These are phyloP conservation scores for Nasonia giraulti DNA, from an alignment of 1,140 invertebrate species.

Conservation along the genomic window DNA sequence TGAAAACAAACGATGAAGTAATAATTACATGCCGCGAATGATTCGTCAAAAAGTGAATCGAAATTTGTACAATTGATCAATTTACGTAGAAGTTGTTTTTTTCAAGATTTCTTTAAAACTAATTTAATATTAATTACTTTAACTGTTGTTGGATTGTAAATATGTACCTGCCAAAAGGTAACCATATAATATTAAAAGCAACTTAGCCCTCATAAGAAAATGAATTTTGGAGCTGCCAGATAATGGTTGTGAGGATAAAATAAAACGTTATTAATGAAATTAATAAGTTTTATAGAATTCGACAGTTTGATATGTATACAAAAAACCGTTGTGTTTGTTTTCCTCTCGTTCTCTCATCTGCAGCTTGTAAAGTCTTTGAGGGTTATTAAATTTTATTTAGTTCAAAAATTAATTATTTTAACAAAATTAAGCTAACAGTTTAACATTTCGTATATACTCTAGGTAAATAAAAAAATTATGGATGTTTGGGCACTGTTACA, in stretches of 20 bases:
- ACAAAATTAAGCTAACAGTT: conserved; percentile 1
- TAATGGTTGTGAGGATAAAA: too few species aligned
- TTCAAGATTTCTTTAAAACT: background rate
- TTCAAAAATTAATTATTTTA: background rate
- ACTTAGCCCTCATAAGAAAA: background rate
- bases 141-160: background rate
- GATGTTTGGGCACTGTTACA: conserved; percentile 29
- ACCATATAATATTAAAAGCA: background rate
- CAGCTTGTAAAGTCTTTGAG: background rate
- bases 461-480: conserved; percentile 49
- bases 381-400: conserved; percentile 2
- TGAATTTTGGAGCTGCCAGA: too few species aligned
- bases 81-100: background rate
- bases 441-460: background rate
- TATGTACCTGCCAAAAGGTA: background rate
- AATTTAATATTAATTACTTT: background rate
- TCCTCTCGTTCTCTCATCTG: conserved; percentile 22
- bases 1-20: background rate
- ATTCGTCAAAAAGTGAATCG: background rate
- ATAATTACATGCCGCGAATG: background rate
- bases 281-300: background rate
- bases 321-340: background rate
- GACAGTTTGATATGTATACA: background rate
- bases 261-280: background rate
- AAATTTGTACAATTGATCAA: background rate